phyloP scores from a whole-genome alignment of 2,113 vertebrate genomes.

The Condylura cristata region DNA sequence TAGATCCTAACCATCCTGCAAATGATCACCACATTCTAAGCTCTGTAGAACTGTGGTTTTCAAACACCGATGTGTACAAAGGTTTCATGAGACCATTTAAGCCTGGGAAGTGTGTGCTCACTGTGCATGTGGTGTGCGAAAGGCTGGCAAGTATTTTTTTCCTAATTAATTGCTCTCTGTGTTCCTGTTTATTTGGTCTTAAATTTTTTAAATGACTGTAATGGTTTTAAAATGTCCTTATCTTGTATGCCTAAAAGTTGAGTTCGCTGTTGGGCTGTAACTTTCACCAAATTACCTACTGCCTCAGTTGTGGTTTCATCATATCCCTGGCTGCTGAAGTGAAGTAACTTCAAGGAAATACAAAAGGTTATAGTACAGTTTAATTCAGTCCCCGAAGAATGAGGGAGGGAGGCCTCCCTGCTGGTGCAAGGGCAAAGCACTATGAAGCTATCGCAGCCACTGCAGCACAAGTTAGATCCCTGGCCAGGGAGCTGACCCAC shows the following conservation, averaged over 20 bases:
- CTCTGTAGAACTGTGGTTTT: background rate
- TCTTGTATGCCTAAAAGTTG: slow-evolving; percentile 43
- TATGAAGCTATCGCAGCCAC: no score
- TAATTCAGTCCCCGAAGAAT: background rate
- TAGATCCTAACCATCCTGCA: background rate
- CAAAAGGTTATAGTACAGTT: background rate
- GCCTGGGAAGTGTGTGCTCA: background rate
- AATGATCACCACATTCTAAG: background rate
- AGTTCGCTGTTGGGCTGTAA: background rate
- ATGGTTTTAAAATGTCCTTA: background rate
- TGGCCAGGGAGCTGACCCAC: no score
- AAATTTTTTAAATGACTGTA: background rate
- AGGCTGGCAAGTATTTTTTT: background rate
- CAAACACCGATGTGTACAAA: background rate
- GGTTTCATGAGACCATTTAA: background rate
- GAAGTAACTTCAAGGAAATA: background rate
- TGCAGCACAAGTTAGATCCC: no score
- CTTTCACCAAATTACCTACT: background rate
- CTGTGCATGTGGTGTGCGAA: background rate
- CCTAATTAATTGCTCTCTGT: background rate
- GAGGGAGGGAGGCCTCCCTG: background rate
- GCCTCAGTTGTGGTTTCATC: background rate
- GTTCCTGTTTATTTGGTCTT: background rate
- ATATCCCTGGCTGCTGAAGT: background rate
- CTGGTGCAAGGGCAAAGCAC: no score